Base-by-base conservation (phyloP, 2,113 vertebrate species). In the Triplophysa rosa region DNA sequence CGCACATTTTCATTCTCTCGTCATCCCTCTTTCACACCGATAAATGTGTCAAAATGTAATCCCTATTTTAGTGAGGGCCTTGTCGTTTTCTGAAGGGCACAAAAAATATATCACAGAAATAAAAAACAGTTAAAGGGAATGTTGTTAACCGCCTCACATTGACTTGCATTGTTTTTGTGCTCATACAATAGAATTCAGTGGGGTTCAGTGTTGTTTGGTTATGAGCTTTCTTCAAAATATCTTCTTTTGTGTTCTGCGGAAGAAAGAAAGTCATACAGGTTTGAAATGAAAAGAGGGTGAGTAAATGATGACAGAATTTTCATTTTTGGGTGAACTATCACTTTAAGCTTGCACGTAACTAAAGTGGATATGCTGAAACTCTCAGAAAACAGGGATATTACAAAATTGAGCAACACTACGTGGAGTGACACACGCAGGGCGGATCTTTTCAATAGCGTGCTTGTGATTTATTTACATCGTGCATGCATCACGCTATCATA, bases 31-130 rank as follows among this genome's bases (percentile, higher is more conserved):
- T 74, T 63, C 58, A 63, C 58, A 24, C 21, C 29, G 16, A 63
- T 45, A 74, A 74, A n/a, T 42, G 21, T 74, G 37, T 42, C 37
- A 7, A 26, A 42, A n/a, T 63, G 29, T 74, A 74, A 74, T 74
- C 58, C 62, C 58, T 47, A n/a, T 58, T 47, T 45, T 61, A n/a
- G 70, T n/a, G 45, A 61, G 37, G 33, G 58, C 16, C 71, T 37
- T 63, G 6, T 1, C 21, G 4, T 0, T 10, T 74, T 61, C n/a
- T 45, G 58, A 74, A 74, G 71, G 37, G 58, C 9, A 4, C 40
- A 54, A 49, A 37, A 37, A 26, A 37, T 1, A 37, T 37, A 37
- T 37, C 33, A 37, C 33, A 37, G 33, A 37, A 37, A 37, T 37
- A 37, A 37, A 49, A 10, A 49, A 49, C 45, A 49, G 12, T 47